Base-by-base conservation (phyloP, 2,888 invertebrate genomes). In the Chymomyza procnemis region DNA sequence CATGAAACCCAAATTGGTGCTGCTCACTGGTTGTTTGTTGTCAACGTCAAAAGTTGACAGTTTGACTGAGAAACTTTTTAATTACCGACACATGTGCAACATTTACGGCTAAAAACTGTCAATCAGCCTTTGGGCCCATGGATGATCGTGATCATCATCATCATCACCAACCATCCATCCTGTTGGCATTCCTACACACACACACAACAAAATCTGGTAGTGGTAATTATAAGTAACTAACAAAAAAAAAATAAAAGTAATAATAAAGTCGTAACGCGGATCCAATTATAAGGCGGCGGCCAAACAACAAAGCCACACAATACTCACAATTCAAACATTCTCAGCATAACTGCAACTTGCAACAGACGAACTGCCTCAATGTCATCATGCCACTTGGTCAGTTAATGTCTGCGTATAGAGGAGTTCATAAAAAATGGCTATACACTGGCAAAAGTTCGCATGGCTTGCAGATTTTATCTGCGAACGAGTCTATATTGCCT, bases 191-290 rank as follows among this genome's bases (percentile, higher is more conserved):
- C 16, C 50, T 14, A n/a, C n/a, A n/a, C n/a, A n/a, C n/a, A n/a
- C n/a, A 4, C 50, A 19, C 50, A 16, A 18, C 50, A 50, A 18
- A 18, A 55, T 62, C 16, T 41, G 22, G 55, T 54, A 30, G 48
- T 57, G 16, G 26, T 60, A 19, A 52, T 26, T 48, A 26, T 19
- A 54, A 54, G 26, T 26, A 26, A 26, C n/a, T n/a, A n/a, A n/a
- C n/a, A n/a, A 21, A 22, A 19, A 8, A 21, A 34, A 56, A 56
- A 57, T 59, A 52, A 64, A 58, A 54, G 75, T 76, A 67, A 74
- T 81, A 81, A 81, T 83, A 80, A 79, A 81, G 81, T 81, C 81
- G 81, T 83, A 81, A 83, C 79, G 81, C 83, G 81, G 78, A 73
- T 81, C 79, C 81, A 81, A 81, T 81, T 81, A 81, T 78, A 81